Evolutionary conservation across 2,113 vertebrate species (phyloP), one percentile per base, ranked within the genome.

Genomic region (Paraplagusia blochii): DNA sequence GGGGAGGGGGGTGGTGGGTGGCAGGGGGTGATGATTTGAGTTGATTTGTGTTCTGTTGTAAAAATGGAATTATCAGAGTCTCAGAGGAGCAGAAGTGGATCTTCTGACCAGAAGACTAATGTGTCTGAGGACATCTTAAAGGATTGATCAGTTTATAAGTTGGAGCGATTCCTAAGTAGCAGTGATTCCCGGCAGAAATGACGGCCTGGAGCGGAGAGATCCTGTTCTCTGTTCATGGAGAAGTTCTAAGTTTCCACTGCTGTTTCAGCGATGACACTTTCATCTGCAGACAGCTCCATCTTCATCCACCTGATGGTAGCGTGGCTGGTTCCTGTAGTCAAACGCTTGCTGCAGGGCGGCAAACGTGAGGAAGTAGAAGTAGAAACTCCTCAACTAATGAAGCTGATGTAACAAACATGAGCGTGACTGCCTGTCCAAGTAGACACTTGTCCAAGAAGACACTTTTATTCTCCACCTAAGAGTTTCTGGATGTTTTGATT

Each of bases 291-390:
- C 33, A 39, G 3, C 65, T 74, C 55, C 59, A 71, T 35, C 55
- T 34, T 68, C 77, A 43, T 72, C 16, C 53, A 58, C 70, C 69
- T 74, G 48, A 58, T 45, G 36, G 52, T 74, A 65, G 51, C 47
- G n/a, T 29, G 72, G 69, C 63, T 67, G 66, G 83, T 88, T 89
- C 76, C 88, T 91, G 90, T 91, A 90, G 90, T 90, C 88, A 55
- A 87, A 88, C 90, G 84, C 87, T 91, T 91, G 89, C 87, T 87
- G 49, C 58, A 78, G 53, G 22, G 10, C 51, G 67, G 87, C 87
- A 90, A 90, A 87, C 82, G 86, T 90, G 80, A 77, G 65, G 44
- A 81, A 80, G 77, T 83, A 86, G 22, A 81, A 67, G 44, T 88
- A 82, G 85, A 66, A 75, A 73, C 69, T 85, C 81, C 80, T 77